phyloP scores from a whole-genome alignment of 2,888 invertebrate species.

The Carpatolechia fugitivella region DNA sequence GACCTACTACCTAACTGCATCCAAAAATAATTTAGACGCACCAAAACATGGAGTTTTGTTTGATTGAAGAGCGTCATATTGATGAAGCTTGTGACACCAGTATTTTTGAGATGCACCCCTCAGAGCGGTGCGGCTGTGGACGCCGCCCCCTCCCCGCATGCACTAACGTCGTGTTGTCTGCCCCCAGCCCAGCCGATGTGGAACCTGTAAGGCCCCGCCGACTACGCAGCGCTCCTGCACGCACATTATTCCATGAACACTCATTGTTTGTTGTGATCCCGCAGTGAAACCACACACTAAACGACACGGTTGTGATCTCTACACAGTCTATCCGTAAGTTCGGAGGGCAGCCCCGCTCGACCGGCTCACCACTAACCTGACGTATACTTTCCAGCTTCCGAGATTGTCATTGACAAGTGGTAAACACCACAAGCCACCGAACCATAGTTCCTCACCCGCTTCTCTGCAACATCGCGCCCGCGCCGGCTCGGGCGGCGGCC shows the following conservation, averaged over 20 bases:
- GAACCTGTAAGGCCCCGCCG: slow-evolving; percentile 68
- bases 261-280: slow-evolving; percentile 79
- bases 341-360: slow-evolving; percentile 61
- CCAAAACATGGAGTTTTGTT: background rate
- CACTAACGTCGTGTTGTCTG: slow-evolving; percentile 70
- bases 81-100: background rate
- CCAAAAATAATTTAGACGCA: background rate
- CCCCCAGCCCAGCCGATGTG: slow-evolving; percentile 74
- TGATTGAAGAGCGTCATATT: background rate
- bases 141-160: slow-evolving; percentile 48
- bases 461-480: slow-evolving; percentile 65
- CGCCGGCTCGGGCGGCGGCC: slow-evolving; percentile 58
- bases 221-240: slow-evolving; percentile 68
- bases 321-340: slow-evolving; percentile 64
- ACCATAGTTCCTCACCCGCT: slow-evolving; percentile 73
- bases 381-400: slow-evolving; percentile 84
- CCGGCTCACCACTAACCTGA: slow-evolving; percentile 62
- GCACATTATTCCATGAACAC: slow-evolving; percentile 76
- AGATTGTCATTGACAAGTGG: slow-evolving; percentile 85
- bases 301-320: slow-evolving; percentile 75
- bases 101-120: background rate
- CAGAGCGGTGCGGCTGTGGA: background rate
- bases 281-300: slow-evolving; percentile 75
- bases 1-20: background rate
- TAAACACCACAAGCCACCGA: slow-evolving; percentile 76